Conservation (phyloP, 2,888 invertebrate genomes). For the Hypena proboscidalis region DNA sequence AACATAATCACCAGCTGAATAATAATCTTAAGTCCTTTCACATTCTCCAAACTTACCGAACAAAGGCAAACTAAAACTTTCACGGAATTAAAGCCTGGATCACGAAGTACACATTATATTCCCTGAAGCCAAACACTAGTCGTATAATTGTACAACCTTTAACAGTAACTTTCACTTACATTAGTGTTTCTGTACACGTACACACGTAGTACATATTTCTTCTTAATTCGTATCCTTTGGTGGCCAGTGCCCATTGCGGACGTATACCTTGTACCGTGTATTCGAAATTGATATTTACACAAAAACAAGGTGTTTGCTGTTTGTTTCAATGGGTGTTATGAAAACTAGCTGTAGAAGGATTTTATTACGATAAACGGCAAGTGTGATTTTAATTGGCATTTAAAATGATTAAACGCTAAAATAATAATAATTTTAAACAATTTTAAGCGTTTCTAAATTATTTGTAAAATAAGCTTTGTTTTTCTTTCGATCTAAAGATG, state of each 20-base stretch:
- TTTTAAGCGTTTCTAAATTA: too few species aligned
- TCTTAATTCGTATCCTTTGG: constrained; percentile 57
- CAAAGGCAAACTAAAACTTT: constrained; percentile 3
- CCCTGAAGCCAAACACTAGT: constrained; percentile 24
- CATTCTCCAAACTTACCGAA: background rate
- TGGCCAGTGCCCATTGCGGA: constrained; percentile 49
- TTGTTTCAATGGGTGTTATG: constrained; percentile 19
- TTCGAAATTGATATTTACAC: constrained; percentile 60
- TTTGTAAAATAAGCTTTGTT: too few species aligned
- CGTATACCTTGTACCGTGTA: constrained; percentile 48
- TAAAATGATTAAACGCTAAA: too few species aligned
- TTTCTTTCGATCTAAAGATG: too few species aligned
- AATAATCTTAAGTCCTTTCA: too few species aligned
- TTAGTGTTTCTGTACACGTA: constrained; percentile 54
- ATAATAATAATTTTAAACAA: too few species aligned
- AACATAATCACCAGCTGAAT: too few species aligned
- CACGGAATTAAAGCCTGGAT: constrained; percentile 14
- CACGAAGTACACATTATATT: constrained; percentile 10
- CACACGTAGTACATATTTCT: constrained; percentile 66
- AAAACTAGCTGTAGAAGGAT: constrained; percentile 24
- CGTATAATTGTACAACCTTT: constrained; percentile 31
- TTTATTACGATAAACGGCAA: too few species aligned
- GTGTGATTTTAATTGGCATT: too few species aligned
- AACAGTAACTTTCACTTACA: constrained; percentile 53
- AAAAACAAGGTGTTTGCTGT: constrained; percentile 43